Base-by-base conservation (phyloP, 2,113 vertebrate genomes). In the Callopanchax toddi region DNA sequence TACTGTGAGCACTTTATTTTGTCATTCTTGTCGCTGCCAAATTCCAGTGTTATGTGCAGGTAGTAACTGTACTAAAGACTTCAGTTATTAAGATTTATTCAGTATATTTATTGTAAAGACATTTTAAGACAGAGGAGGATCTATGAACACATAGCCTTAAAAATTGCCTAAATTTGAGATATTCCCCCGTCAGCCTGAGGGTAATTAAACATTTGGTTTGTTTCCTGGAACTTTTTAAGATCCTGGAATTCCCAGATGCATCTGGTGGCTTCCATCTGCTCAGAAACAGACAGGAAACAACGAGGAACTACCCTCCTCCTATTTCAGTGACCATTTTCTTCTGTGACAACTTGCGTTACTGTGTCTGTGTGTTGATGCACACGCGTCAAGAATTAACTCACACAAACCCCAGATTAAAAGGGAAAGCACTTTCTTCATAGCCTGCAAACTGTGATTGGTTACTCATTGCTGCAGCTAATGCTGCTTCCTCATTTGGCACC, bases 401-500 rank as follows among this genome's bases (percentile, higher is more conserved):
- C 63, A 29, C 37, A 21, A 45, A 40, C 50, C 63, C 57, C 44
- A 43, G 81, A 80, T 36, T 74, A 48, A 58, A 55, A n/a, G 46
- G 26, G 20, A 60, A 79, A 71, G 65, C 57, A 55, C 40, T 52
- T 76, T 64, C 64, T 49, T 34, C 13, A 22, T 37, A 48, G 21
- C 43, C 39, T 78, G 67, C 51, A 60, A 56, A 60, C 83, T 69
- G 64, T 74, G 83, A 85, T 87, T 79, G 74, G 79, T 77, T 80
- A 51, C 67, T 76, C 50, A 59, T 78, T 74, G 60, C 69, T 69
- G 55, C 64, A 56, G 71, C 67, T 71, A 60, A 71, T 61, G 72
- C 78, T n/a, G n/a, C 76, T 71, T 86, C 65, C 60, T 78, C 64
- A 49, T 79, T 76, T 85, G 89, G 89, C 85, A 17, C 39, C 0